Percentiles rank a stretch among this genome's conserved stretches.
Conservation (phyloP, 2,888 invertebrate genomes). For the Caenorhabditis macrosperma region DNA sequence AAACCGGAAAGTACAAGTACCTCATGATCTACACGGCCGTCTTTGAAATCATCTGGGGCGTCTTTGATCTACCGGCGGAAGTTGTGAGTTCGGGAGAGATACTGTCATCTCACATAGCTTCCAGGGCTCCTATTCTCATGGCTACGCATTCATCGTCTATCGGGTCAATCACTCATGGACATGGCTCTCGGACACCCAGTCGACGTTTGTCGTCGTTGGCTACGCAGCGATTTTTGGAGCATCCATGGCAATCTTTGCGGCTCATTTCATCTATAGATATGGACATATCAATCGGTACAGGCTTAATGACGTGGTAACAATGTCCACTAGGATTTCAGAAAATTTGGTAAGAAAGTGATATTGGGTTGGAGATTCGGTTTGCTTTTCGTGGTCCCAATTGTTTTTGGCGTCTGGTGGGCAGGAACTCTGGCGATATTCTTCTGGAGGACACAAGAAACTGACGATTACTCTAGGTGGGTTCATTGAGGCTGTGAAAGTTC, state of each 20-base stretch:
- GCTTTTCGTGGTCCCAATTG: not conserved
- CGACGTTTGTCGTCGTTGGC: not conserved
- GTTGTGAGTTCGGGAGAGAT: not conserved
- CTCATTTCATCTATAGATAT: slow-evolving; percentile 38
- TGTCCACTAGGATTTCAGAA: not conserved
- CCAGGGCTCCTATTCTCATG: not conserved
- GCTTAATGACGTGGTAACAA: no score
- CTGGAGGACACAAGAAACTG: not conserved
- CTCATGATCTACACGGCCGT: not conserved
- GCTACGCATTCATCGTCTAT: slow-evolving; percentile 5
- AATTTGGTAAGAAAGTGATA: not conserved
- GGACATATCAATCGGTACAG: not conserved
- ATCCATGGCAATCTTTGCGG: slow-evolving; percentile 39
- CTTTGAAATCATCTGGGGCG: not conserved
- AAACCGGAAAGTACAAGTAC: not conserved
- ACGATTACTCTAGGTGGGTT: not conserved
- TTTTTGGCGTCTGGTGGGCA: not conserved
- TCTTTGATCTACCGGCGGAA: not conserved
- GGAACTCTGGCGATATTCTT: not conserved
- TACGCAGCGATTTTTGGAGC: slow-evolving; percentile 34
- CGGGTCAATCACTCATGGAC: not conserved
- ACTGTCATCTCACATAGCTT: not conserved
- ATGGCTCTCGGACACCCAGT: not conserved
- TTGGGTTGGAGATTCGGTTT: not conserved
- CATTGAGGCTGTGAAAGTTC: no score